phyloP scores from a whole-genome alignment of 2,797 vertebrate species.

The Rhynchonycteris naso region DNA sequence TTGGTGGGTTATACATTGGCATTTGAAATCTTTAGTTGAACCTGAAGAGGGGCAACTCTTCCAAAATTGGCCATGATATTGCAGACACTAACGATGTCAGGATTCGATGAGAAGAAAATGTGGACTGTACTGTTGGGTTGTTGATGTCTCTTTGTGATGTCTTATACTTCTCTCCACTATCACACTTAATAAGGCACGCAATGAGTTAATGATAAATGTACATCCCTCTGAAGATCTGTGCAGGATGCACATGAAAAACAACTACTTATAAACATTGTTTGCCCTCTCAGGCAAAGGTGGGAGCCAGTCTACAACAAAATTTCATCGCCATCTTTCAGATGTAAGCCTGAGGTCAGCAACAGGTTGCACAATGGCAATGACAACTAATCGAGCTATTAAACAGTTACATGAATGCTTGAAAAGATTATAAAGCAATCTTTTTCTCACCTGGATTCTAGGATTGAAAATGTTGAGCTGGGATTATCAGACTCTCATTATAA shows the following conservation, averaged over 20 bases:
- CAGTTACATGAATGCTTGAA: neutral
- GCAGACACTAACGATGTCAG: slow-evolving; percentile 23
- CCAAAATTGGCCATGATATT: neutral
- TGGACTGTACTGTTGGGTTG: neutral
- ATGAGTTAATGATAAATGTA: slow-evolving; percentile 5
- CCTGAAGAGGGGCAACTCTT: neutral
- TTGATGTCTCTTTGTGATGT: slow-evolving; percentile 36
- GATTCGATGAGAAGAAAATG: slow-evolving; percentile 40
- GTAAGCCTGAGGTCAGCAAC: slow-evolving; percentile 8
- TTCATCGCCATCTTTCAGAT: neutral
- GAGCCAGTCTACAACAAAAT: slow-evolving; percentile 34
- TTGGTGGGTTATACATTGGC: neutral
- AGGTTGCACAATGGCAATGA: neutral
- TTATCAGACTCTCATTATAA: slow-evolving; percentile 17
- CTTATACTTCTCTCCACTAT: neutral
- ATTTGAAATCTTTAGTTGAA: slow-evolving; percentile 43
- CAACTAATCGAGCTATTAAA: slow-evolving; percentile 15
- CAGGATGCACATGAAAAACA: neutral
- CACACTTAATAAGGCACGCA: slow-evolving; percentile 59
- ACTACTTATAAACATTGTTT: slow-evolving; percentile 45
- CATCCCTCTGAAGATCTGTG: neutral
- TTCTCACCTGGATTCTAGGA: neutral
- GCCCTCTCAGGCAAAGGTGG: neutral
- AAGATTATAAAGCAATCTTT: neutral
- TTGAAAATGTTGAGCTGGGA: neutral